Percentiles rank a stretch among this genome's conserved stretches.
Evolutionary conservation across 2,888 invertebrate genomes (phyloP).

Genomic region (Thymelicus sylvestris): DNA sequence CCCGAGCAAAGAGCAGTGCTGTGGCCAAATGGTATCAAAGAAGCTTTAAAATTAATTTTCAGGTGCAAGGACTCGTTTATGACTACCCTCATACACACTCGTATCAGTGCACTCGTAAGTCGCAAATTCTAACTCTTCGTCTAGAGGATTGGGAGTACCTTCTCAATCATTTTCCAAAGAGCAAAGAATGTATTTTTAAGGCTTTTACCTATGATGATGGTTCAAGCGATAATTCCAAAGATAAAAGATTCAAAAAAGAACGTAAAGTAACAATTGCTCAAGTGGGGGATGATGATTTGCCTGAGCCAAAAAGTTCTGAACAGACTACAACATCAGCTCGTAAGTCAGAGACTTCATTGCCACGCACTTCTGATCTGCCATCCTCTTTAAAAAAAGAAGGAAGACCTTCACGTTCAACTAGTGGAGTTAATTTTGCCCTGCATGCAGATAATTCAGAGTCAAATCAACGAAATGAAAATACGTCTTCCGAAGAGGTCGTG

Average conservation of each 20-base stretch:
- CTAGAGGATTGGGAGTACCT: slow-evolving; percentile 66
- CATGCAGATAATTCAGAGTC: not conserved
- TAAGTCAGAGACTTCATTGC: not conserved
- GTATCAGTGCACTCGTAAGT: slow-evolving; percentile 59
- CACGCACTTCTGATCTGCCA: not conserved
- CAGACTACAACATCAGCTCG: slow-evolving; percentile 17
- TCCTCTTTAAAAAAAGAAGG: not conserved
- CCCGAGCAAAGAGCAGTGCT: too few species aligned
- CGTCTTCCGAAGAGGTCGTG: not conserved
- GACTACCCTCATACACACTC: slow-evolving; percentile 60
- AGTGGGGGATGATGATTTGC: not conserved
- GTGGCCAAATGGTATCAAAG: not conserved
- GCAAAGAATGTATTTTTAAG: slow-evolving; percentile 55
- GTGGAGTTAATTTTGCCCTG: not conserved
- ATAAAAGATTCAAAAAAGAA: slow-evolving; percentile 22
- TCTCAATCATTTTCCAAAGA: slow-evolving; percentile 63
- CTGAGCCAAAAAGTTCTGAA: slow-evolving; percentile 3
- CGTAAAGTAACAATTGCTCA: slow-evolving; percentile 38
- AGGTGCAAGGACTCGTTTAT: slow-evolving; percentile 65
- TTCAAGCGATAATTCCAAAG: slow-evolving; percentile 4
- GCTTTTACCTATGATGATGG: slow-evolving; percentile 40
- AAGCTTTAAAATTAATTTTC: slow-evolving; percentile 5
- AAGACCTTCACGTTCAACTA: not conserved
- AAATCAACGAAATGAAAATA: not conserved
- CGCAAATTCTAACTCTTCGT: slow-evolving; percentile 64